Base-by-base conservation (phyloP, 1,140 invertebrate genomes). In the Mylabris phalerata region DNA sequence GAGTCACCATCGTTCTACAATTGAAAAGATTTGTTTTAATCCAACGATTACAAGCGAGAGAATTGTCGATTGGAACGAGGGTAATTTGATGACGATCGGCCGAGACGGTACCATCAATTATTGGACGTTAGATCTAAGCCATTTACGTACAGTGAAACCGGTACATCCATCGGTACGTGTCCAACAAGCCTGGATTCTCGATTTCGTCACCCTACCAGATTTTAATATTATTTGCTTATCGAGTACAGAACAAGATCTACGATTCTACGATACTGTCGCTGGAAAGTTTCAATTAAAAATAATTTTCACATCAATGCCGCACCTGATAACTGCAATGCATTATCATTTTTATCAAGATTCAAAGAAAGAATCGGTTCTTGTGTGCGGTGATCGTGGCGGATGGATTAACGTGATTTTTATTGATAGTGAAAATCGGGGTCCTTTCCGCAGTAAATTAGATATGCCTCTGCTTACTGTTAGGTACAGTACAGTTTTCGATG, bases 191-290 rank as follows among this genome's bases (percentile, higher is more conserved):
- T 83, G 79, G 77, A 80, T 88, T 54, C 80, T 83, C 7, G 83
- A 84, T 52, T 75, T 86, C 64, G 80, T 82, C 50, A 81, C 80
- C 54, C 73, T 89, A 66, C 82, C 85, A 0, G 85, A 88, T 70
- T 80, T 88, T 10, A 82, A 82, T 66, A 79, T 87, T 45, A 74
- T 88, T 3, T 84, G 82, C 55, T 83, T 81, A 4, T 82, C 83
- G 52, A 84, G 84, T 2, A 81, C 82, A 3, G 85, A 88, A 70
- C 71, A 82, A 2, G 85, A 87, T 67, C 66, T 88, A 9, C 76
- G 85, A 60, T 88, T 89, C 71, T 88, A 88, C 66, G 85, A 88
- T 64, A 84, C 81, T 9, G 82, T 81, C 1, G 85, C 83, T 4
- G 81, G 79, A 25, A 85, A 84, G 42, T 87, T 88, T 68, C 81